Conservation (phyloP, 2,113 vertebrate species). For the Haplochromis burtoni region DNA sequence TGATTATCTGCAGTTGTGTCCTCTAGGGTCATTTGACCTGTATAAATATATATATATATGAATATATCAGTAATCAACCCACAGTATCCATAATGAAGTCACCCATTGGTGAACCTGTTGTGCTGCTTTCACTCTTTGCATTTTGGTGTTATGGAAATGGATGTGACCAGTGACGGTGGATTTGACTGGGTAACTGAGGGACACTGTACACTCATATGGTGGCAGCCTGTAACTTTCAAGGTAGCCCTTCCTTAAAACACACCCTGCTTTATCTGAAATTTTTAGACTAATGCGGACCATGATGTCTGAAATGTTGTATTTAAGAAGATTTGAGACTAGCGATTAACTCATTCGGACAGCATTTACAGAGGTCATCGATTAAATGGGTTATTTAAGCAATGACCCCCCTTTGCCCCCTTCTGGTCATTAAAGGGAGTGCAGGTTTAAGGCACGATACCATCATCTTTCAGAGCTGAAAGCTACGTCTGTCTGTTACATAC, state of each 20-base stretch:
- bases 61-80: neutral
- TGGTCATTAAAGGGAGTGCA: neutral
- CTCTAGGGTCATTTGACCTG: neutral
- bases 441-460: neutral
- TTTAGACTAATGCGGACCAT: neutral
- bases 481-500: neutral
- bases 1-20: neutral
- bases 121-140: neutral
- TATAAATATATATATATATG: neutral
- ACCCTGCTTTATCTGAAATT: neutral
- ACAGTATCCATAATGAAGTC: neutral
- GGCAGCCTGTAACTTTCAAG: neutral
- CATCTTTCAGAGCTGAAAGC: neutral
- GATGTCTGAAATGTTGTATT: neutral
- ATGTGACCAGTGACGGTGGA: neutral
- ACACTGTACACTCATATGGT: neutral
- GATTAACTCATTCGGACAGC: neutral
- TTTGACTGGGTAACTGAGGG: neutral
- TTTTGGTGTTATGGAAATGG: neutral
- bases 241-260: neutral
- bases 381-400: neutral
- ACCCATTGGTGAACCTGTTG: neutral
- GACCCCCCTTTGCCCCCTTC: neutral
- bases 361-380: neutral
- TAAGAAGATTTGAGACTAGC: neutral